Conservation (phyloP, 35 echinoderm and acorn worm genomes). For the Apostichopus californicus region DNA sequence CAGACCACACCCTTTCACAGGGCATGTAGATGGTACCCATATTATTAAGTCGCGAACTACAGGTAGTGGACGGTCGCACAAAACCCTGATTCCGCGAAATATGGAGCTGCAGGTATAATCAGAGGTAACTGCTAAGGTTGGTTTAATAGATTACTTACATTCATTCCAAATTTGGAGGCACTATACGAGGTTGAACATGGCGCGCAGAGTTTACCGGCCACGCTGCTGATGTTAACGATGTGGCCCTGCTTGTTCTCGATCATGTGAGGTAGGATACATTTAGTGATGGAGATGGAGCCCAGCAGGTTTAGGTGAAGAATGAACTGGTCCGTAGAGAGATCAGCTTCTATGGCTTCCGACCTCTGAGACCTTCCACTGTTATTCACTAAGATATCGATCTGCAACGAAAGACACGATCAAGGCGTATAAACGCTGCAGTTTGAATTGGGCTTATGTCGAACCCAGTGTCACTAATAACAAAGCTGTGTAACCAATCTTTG, state of each 20-base stretch:
- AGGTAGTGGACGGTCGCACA: too few relatives aligned
- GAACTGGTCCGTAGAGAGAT: conserved; percentile 62
- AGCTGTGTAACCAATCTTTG: too few relatives aligned
- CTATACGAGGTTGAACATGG: conserved; percentile 66
- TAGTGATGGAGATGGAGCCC: conserved; percentile 79
- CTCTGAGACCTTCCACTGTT: conserved; percentile 85
- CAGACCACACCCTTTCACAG: too few relatives aligned
- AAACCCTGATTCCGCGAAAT: too few relatives aligned
- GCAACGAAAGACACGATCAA: conserved; percentile 9
- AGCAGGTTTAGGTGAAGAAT: conserved; percentile 75
- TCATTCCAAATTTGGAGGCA: conserved; percentile 87
- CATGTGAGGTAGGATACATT: conserved; percentile 85
- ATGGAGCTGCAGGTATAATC: too few relatives aligned
- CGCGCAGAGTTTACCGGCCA: conserved; percentile 67
- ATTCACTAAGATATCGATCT: conserved; percentile 93
- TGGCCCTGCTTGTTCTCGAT: conserved; percentile 61
- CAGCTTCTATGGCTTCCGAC: conserved; percentile 65
- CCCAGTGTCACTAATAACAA: too few relatives aligned
- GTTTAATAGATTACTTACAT: conserved; percentile 40
- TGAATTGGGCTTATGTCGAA: too few relatives aligned
- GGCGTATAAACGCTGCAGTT: too few relatives aligned
- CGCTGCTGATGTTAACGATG: conserved; percentile 90
- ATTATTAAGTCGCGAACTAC: too few relatives aligned
- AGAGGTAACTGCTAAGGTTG: too few relatives aligned
- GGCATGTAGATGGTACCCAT: too few relatives aligned